Base-by-base conservation (phyloP, 2,113 vertebrate species). In the Stigmatopora argus region DNA sequence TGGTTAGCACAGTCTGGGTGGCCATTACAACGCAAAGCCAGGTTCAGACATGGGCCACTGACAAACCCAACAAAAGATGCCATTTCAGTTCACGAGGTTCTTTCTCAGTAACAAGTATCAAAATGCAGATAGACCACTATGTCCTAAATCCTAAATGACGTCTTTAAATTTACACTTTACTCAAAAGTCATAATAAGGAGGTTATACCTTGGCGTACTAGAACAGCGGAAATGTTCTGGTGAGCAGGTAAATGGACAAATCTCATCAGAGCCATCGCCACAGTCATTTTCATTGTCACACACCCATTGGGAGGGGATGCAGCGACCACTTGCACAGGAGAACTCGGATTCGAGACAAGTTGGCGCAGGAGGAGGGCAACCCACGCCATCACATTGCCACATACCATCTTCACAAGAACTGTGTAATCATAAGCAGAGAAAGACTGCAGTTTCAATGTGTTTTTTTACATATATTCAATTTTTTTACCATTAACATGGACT, bases 251-350 rank as follows among this genome's bases (percentile, higher is more conserved):
- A 59, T 0, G 79, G 78, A 26, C 95, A 98, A 47, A 91, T 47
- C 78, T 97, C 95, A 0, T 98, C 96, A 0, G 93, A 95, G 41
- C 95, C 94, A 0, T 97, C 93, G 0, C 92, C 91, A 1, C 94
- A 97, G 80, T 97, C 94, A 0, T 96, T 92, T 78, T 97, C 92
- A 3, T 95, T 91, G 86, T 98, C 96, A 63, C 95, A 97, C 46
- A 92, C 73, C 96, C 95, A 97, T 1, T 88, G 81, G 0, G 74
- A 77, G 2, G 94, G 93, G 58, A 96, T 88, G 62, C 94, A 96
- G 64, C 89, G 92, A 0, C 91, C 92, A 0, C 82, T 82, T 0
- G 38, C 82, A 73, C 94, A 95, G 0, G 65, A 56, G 47, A 92
- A 93, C 79, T 96, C 94, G 1, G 87, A 86, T 0, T 91, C 86